Evolutionary conservation across 2,888 invertebrate species (phyloP), one percentile per base, ranked within the genome.

Genomic region (Melinaea marsaeus): DNA sequence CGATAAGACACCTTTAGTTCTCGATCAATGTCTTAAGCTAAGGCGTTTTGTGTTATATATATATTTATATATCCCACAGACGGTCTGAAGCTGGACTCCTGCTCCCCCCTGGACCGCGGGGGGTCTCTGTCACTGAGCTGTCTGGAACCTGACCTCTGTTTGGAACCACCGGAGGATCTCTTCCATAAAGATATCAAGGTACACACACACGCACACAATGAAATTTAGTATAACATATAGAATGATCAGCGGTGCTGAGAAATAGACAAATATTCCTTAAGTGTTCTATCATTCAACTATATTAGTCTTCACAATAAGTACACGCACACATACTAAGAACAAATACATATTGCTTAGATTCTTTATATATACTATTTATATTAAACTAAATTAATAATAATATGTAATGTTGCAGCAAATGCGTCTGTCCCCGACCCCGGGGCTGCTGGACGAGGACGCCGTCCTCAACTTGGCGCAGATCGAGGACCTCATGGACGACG

Each of bases 401-500:
- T 35, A 35, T 45, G 37, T 58, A 13, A n/a, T 35, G 51, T 13
- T 51, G 3, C 48, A 66, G 2, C 76, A 91, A 88, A 87, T 91
- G 89, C 81, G 87, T 2, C 67, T 90, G 48, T 87, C 90, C 0
- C 88, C 90, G 0, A 75, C 85, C 0, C 84, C 85, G 0, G 84
- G 83, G 0, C 71, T 90, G 58, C 79, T 90, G 63, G 75, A 77
- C 65, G 64, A 63, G 7, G 84, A 81, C 13, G 85, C 86, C 0
- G 88, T 82, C 22, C 83, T 93, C 63, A 92, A 91, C 77, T 87
- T 92, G 68, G 91, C 92, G 62, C 93, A 93, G 74, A 91, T 93
- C 4, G 93, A 93, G 61, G 94, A 94, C 84, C 90, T 94, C 73
- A 94, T 94, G 94, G 93, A 94, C 67, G 94, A 94, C 71, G 94